These are phyloP conservation scores for Montipora capitata DNA, from an alignment of 92 coral and sea anemone species.

Conservation along the genomic window DNA sequence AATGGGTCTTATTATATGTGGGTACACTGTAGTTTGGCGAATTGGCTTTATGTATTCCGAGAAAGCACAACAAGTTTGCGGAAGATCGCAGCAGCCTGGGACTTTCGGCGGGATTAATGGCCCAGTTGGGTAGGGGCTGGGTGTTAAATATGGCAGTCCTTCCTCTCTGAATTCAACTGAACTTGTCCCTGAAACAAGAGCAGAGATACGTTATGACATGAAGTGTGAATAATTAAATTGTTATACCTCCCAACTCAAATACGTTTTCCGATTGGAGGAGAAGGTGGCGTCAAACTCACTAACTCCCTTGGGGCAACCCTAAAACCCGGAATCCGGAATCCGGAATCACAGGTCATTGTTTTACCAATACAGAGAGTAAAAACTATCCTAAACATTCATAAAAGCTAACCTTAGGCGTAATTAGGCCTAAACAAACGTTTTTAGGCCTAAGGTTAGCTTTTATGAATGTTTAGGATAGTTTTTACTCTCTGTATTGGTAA, in stretches of 20 bases:
- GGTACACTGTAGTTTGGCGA: slow-evolving; percentile 3
- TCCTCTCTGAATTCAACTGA: slow-evolving; percentile 13
- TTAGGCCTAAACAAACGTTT: no score
- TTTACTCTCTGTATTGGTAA: no score
- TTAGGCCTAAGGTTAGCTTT: no score
- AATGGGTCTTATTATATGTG: slow-evolving; percentile 7
- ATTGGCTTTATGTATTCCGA: background rate
- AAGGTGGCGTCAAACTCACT: no score
- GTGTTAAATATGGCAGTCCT: background rate
- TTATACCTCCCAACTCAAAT: background rate
- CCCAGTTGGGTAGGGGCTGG: background rate
- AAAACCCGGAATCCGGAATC: no score
- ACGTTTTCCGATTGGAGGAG: no score
- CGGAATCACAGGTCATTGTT: no score
- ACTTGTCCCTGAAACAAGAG: slow-evolving; percentile 7
- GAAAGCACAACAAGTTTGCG: slow-evolving; percentile 3
- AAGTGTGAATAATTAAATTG: background rate
- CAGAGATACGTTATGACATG: background rate
- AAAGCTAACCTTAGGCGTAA: no score
- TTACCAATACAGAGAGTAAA: no score
- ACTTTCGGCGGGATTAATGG: slow-evolving; percentile 7
- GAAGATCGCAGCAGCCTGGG: background rate
- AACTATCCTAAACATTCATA: no score
- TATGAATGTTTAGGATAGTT: no score
- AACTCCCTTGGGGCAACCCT: no score